Base-by-base conservation (phyloP, 2,888 invertebrate species). In the Torymus auratus region DNA sequence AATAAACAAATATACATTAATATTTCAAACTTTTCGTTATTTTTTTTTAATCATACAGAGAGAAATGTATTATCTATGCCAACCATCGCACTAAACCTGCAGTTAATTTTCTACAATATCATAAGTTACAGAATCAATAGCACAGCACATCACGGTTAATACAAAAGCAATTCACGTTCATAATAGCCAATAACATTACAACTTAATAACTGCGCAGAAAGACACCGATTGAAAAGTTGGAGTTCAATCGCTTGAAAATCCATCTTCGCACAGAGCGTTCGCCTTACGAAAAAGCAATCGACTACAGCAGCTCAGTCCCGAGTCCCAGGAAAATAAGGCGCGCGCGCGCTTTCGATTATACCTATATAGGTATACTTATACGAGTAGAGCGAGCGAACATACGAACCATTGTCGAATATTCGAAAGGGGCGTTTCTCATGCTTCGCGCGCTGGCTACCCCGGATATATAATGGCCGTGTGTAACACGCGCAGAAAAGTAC, bases 381-480 rank as follows among this genome's bases (percentile, higher is more conserved):
- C 7, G 7, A 7, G 7, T 0, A 7, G 5, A 41, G 41, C 41
- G 41, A 50, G 17, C 41, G 73, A 68, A 68, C 61, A 68, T 68
- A 52, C 15, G 61, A 68, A n/a, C 56, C 52, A 68, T 60, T 75
- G 75, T 75, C 68, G 68, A 53, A 58, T 23, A 23, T 68, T 68
- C 23, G 53, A 53, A 75, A 61, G 68, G 75, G 75, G 60, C 60
- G 60, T 68, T 75, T 60, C 68, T 75, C 10, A n/a, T 41, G 67
- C 53, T 41, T 41, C 7, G 41, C 7, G 20, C 20, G 20, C n/a
- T n/a, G 7, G 41, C 41, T 41, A 41, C 41, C 28, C 17, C 28
- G 17, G 61, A 60, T 61, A 52, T 20, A 41, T 13, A n/a, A n/a
- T n/a, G 15, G 28, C 28, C n/a, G 41, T 10, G 64, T 7, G 15